Percentiles rank a stretch among this genome's conserved stretches.
phyloP scores from a whole-genome alignment of 1,140 invertebrate species.

The Cyclina sinensis region DNA sequence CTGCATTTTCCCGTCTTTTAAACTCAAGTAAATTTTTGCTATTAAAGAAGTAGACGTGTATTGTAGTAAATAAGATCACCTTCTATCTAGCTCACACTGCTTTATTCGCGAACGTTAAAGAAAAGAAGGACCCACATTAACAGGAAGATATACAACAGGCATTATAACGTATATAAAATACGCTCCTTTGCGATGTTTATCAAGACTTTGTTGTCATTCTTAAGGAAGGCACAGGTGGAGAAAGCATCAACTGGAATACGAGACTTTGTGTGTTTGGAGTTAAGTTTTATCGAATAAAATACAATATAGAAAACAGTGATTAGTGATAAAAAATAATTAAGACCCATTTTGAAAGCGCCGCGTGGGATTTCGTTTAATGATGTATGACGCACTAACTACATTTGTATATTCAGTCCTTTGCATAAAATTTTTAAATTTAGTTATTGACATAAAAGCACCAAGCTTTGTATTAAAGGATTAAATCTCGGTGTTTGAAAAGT shows the following conservation, averaged over 20 bases:
- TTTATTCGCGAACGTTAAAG: too few relatives aligned
- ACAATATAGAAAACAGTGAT: not conserved
- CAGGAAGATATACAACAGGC: too few relatives aligned
- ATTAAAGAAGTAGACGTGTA: too few relatives aligned
- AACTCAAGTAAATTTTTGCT: too few relatives aligned
- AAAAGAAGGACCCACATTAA: too few relatives aligned
- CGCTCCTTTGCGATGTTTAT: not conserved
- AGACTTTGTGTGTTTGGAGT: not conserved
- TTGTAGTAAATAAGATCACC: too few relatives aligned
- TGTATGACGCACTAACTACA: not conserved
- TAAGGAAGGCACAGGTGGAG: not conserved
- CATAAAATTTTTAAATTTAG: not conserved
- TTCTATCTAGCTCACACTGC: too few relatives aligned
- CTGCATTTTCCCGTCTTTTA: too few relatives aligned
- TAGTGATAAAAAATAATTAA: constrained; percentile 1
- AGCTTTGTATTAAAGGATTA: constrained; percentile 4
- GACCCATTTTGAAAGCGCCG: not conserved
- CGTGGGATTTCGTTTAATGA: not conserved
- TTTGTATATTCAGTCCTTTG: not conserved
- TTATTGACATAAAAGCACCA: constrained; percentile 11
- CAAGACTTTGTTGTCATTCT: not conserved
- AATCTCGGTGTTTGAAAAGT: constrained; percentile 25
- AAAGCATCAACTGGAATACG: not conserved
- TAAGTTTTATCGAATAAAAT: not conserved
- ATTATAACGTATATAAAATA: not conserved